Base-by-base conservation (phyloP, 2,888 invertebrate genomes). In the Abscondita cerata region DNA sequence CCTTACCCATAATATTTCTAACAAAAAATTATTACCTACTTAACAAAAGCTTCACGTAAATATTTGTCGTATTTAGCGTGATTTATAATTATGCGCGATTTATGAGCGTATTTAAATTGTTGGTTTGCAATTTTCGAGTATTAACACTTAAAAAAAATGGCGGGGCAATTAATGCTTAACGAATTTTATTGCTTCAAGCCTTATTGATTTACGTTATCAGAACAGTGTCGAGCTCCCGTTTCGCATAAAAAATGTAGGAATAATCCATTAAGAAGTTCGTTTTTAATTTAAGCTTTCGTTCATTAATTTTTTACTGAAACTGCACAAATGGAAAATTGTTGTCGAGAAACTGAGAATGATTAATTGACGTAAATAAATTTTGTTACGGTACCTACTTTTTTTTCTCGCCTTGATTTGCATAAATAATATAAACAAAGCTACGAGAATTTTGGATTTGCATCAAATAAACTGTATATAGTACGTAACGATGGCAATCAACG, bases 401-500 rank as follows among this genome's bases (percentile, higher is more conserved):
- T 50, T 6, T 9, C 13, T 11, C 3, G 8, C 41, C 9, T 40
- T 48, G 15, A 47, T 56, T 25, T 48, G 25, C 55, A 56, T 56
- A 56, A 19, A 44, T 44, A 56, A 54, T 46, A 54, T 46, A 50
- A 56, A 40, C 55, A 40, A 6, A 31, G 34, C 47, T 25, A 36
- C n/a, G 36, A 11, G 12, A 31, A 54, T 46, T 46, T 34, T 12
- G 46, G 18, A 54, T 46, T 57, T 57, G 57, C 57, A 57, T 50
- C 41, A 16, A 33, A 41, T 50, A 57, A 57, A 41, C 19, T 18
- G 12, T 44, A 58, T 44, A 46, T 51, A 36, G 16, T 50, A 52
- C 41, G 59, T 46, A 59, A 52, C 52, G 52, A 59, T 51, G 46
- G 47, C 46, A 59, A 59, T 52, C 59, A 59, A 46, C 52, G 52